Evolutionary conservation across 1,140 invertebrate genomes (phyloP).

Genomic region (Diuraphis noxia): DNA sequence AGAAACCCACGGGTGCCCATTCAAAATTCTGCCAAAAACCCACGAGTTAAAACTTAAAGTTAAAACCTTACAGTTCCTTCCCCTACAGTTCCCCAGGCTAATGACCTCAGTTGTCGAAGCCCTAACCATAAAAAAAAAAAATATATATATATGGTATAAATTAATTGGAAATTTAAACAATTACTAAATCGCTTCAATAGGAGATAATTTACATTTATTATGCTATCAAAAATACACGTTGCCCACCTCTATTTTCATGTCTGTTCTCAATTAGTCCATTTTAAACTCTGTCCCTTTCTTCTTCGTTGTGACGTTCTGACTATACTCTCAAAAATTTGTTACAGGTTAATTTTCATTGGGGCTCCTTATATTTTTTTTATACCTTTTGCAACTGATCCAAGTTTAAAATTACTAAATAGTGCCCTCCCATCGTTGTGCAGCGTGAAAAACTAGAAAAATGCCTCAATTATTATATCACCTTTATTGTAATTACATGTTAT

Average conservation of each 20-base stretch:
- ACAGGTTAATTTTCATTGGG: neutral
- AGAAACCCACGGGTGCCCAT: too few species aligned
- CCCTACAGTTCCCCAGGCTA: too few species aligned
- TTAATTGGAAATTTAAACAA: slow-evolving; percentile 2
- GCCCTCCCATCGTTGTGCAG: neutral
- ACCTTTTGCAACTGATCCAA: neutral
- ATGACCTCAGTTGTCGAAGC: too few species aligned
- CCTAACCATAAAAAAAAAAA: too few species aligned
- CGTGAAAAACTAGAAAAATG: neutral
- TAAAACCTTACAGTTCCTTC: too few species aligned
- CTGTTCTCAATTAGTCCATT: neutral
- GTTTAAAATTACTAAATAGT: neutral
- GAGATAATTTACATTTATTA: neutral
- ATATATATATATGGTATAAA: neutral
- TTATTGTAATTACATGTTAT: neutral
- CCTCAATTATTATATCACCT: neutral
- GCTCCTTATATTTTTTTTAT: neutral
- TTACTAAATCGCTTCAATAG: neutral
- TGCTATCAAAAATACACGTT: neutral
- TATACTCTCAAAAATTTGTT: neutral
- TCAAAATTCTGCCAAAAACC: too few species aligned
- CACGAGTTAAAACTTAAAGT: too few species aligned
- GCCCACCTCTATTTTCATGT: neutral
- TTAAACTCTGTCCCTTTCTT: neutral
- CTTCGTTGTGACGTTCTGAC: neutral